These are phyloP conservation scores for Silurus aristotelis DNA, from an alignment of 2,797 vertebrate genomes.

Conservation along the genomic window DNA sequence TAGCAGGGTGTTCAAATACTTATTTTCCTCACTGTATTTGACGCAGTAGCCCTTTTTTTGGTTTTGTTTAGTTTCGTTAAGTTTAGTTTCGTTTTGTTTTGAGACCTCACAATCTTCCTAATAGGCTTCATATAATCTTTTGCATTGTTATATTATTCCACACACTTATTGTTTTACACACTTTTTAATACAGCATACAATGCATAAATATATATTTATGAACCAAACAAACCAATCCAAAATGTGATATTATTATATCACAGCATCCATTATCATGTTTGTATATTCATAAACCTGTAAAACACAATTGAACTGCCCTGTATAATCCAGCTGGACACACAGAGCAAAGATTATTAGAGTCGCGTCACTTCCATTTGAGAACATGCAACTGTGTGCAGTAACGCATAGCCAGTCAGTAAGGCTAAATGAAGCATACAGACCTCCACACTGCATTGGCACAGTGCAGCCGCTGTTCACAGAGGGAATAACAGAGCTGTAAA, in stretches of 20 bases:
- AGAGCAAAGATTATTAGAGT: neutral
- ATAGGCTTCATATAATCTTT: neutral
- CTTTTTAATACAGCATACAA: neutral
- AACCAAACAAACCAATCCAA: neutral
- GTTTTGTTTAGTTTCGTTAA: neutral
- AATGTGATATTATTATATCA: neutral
- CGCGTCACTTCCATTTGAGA: neutral
- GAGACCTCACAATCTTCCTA: neutral
- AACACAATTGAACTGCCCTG: neutral
- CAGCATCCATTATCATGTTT: neutral
- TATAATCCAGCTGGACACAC: neutral
- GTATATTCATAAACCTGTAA: neutral
- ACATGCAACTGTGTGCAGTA: neutral
- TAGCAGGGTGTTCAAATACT: no score
- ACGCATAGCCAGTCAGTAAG: neutral
- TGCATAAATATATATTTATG: neutral
- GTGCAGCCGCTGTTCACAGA: neutral
- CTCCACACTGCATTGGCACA: neutral
- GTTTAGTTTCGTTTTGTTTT: neutral
- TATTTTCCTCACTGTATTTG: no score
- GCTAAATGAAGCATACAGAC: constrained; percentile 17
- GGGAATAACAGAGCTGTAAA: constrained; percentile 21
- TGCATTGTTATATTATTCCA: constrained; percentile 6
- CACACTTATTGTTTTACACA: neutral
- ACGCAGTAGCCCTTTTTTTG: neutral